Conservation (phyloP, 2,113 vertebrate species). For the Solenodon paradoxus region DNA sequence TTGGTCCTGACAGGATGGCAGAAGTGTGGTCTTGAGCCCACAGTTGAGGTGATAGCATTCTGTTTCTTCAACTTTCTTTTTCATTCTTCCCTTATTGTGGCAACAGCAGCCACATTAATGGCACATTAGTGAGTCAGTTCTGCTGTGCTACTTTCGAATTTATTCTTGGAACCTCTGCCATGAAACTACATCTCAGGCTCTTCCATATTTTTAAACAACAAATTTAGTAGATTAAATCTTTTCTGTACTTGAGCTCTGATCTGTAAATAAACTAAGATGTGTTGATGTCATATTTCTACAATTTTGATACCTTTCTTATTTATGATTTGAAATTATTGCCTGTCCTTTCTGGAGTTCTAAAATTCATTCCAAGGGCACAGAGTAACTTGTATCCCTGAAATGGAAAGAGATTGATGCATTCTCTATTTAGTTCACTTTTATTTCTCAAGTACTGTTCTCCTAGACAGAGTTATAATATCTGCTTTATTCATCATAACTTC, state of each 20-base stretch:
- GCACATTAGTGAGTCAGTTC: background rate
- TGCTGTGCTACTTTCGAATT: background rate
- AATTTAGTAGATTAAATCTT: background rate
- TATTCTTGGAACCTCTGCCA: background rate
- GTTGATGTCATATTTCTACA: background rate
- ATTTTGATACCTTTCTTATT: background rate
- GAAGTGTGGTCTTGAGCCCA: background rate
- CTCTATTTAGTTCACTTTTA: background rate
- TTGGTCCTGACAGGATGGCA: background rate
- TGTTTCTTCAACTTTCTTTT: background rate
- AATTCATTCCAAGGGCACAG: background rate
- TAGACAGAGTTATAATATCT: background rate
- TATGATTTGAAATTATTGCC: conserved; percentile 3
- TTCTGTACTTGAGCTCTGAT: background rate
- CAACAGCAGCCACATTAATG: background rate
- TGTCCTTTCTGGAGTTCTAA: background rate
- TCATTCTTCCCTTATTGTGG: background rate
- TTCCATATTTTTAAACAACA: too few relatives aligned
- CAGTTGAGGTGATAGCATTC: background rate
- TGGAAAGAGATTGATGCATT: background rate
- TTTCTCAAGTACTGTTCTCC: background rate
- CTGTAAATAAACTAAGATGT: background rate
- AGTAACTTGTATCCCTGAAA: background rate
- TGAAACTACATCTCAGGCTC: background rate
- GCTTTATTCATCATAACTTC: background rate